Percentiles rank a stretch among this genome's conserved stretches.
Conservation (phyloP, 2,797 vertebrate species). For the Poecilia wingei region DNA sequence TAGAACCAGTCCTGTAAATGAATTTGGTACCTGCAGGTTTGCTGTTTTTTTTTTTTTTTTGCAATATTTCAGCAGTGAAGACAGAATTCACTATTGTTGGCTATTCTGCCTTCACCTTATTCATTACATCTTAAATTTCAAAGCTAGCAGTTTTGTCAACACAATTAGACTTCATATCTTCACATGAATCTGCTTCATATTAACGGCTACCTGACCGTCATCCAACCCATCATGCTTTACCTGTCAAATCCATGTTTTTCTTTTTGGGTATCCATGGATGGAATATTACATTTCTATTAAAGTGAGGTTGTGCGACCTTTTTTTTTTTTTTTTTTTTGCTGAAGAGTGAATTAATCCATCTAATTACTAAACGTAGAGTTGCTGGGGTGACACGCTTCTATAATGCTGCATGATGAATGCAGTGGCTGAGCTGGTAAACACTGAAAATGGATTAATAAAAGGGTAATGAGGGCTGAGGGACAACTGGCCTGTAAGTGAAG, state of each 20-base stretch:
- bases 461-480: constrained; percentile 4
- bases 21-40: background rate
- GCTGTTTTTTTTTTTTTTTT: too few species aligned
- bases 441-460: background rate
- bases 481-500: background rate
- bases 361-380: background rate
- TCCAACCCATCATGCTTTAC: background rate
- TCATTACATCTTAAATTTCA: background rate
- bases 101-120: background rate
- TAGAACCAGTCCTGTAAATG: background rate
- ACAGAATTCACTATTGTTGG: background rate
- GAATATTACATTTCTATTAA: background rate
- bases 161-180: background rate
- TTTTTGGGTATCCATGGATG: too few species aligned
- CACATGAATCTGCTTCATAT: background rate
- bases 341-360: background rate
- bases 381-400: background rate
- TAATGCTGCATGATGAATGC: constrained; percentile 4
- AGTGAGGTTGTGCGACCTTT: background rate
- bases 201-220: background rate
- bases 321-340: background rate
- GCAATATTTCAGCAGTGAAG: background rate
- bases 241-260: background rate
- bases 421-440: background rate
- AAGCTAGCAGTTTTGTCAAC: background rate